A percentile compares a stretch with the other conserved stretches of the same genome.
Evolutionary conservation across 23 tunicate genomes (phyloP).

Genomic region (Halocynthia aurantium): DNA sequence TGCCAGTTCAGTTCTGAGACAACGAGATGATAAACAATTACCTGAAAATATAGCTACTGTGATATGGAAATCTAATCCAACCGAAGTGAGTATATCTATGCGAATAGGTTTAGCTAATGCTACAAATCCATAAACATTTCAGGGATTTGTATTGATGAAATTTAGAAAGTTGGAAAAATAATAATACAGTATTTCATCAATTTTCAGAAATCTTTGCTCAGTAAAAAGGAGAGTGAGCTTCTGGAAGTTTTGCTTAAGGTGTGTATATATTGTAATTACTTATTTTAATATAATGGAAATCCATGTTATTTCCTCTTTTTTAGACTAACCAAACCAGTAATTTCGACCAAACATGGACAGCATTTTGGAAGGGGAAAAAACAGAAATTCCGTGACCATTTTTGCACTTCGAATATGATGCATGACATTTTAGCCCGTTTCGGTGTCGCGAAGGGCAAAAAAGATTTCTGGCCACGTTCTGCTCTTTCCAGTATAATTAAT

Average conservation of each 20-base stretch:
- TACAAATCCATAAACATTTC: no score
- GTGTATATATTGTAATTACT: neutral
- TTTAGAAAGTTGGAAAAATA: no score
- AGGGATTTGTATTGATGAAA: no score
- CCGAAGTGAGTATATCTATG: no score
- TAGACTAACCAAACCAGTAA: neutral
- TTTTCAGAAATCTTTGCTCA: neutral
- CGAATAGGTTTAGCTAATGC: no score
- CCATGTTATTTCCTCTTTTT: neutral
- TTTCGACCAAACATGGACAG: neutral
- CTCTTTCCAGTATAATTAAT: neutral
- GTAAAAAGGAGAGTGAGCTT: neutral
- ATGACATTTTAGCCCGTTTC: neutral
- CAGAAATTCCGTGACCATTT: neutral
- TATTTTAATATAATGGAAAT: no score
- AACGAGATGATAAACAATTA: neutral
- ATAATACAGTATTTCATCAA: no score
- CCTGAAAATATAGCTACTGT: no score
- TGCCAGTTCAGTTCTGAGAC: constrained; percentile 3
- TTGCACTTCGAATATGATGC: constrained; percentile 12
- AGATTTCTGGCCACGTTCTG: constrained; percentile 20
- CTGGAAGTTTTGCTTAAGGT: constrained; percentile 1
- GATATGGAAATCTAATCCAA: no score
- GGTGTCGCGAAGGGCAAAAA: neutral
- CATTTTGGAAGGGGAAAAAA: neutral